Evolutionary conservation across 2,113 vertebrate genomes (phyloP).

Genomic region (Hemichromis elongatus): DNA sequence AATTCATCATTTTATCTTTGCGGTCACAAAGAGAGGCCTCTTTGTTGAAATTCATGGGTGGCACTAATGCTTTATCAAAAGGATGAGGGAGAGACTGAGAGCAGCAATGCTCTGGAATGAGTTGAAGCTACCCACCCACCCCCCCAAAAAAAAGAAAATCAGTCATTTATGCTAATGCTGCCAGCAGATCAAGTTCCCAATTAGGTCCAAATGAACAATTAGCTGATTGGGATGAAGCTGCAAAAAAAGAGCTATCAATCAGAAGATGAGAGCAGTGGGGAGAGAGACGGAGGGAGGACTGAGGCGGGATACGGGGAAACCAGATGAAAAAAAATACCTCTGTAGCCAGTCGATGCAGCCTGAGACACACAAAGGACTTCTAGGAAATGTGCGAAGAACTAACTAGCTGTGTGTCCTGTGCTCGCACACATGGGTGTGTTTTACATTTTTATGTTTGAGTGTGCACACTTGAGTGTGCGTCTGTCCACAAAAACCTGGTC

Average conservation of each 20-base stretch:
- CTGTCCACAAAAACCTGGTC: neutral
- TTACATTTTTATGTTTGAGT: neutral
- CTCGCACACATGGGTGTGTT: neutral
- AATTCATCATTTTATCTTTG: slow-evolving; percentile 31
- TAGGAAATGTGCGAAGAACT: neutral
- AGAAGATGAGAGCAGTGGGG: neutral
- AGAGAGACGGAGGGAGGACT: neutral
- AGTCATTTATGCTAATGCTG: slow-evolving; percentile 57
- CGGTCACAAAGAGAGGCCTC: slow-evolving; percentile 1
- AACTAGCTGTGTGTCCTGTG: neutral
- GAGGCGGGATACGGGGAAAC: neutral
- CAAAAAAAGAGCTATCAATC: slow-evolving; percentile 47
- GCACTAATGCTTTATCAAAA: slow-evolving; percentile 32
- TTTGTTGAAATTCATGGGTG: slow-evolving; percentile 45
- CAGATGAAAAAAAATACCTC: neutral
- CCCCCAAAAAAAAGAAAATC: neutral
- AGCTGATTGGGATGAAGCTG: slow-evolving; percentile 50
- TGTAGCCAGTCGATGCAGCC: neutral
- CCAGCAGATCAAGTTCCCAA: slow-evolving; percentile 37
- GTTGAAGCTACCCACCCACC: slow-evolving; percentile 9
- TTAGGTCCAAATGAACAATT: slow-evolving; percentile 65
- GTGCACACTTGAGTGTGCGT: neutral
- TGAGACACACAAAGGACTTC: neutral
- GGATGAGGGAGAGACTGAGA: slow-evolving; percentile 20
- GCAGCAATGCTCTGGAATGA: slow-evolving; percentile 16